Conservation (phyloP, 2,888 invertebrate genomes). For the Gortyna flavago region DNA sequence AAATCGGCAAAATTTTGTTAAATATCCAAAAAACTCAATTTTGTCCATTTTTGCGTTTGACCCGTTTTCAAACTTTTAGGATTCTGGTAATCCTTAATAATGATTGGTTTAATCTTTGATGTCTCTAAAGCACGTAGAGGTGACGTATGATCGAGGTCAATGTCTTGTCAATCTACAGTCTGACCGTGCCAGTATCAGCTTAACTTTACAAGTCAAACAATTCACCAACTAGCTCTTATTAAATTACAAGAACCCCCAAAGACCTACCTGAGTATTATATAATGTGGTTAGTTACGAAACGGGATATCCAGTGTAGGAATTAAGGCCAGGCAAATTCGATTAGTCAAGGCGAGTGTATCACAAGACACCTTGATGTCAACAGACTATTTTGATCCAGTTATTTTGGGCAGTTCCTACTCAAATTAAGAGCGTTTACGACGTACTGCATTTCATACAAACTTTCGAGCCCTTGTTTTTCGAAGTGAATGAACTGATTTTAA, state of each 20-base stretch:
- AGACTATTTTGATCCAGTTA: background rate
- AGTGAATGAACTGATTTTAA: no score
- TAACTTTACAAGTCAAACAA: background rate
- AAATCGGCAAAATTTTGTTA: no score
- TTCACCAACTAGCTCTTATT: background rate
- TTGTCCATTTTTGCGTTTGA: no score
- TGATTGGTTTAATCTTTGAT: background rate
- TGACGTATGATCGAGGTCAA: no score
- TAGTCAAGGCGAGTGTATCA: background rate
- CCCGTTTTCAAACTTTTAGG: background rate
- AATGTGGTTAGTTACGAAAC: background rate
- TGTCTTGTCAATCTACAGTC: background rate
- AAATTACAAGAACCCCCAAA: background rate
- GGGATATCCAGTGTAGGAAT: background rate
- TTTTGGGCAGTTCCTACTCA: background rate
- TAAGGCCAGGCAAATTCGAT: slow-evolving; percentile 6
- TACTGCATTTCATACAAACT: no score
- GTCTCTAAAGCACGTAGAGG: background rate
- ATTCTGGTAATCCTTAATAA: background rate
- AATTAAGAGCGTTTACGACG: no score
- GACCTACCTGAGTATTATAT: no score
- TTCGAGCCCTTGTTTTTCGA: no score
- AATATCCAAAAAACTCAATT: no score
- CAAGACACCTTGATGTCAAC: background rate
- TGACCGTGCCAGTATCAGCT: background rate